Evolutionary conservation across 2,797 vertebrate species (phyloP).

Genomic region (Lepilemur ruficaudatus): DNA sequence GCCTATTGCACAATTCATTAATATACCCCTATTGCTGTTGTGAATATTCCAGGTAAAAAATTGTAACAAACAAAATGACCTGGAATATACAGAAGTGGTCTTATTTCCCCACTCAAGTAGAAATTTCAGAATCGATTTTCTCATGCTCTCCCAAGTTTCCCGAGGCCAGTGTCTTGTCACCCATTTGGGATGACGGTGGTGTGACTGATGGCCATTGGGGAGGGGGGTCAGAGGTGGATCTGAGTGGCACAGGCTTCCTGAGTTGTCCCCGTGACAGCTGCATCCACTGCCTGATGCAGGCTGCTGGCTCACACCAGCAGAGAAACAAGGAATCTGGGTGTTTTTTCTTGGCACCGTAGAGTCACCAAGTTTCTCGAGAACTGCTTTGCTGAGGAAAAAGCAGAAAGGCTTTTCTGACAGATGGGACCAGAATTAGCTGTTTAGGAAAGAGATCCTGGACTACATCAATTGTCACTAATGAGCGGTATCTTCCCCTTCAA

Average conservation of each 20-base stretch:
- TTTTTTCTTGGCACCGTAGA: neutral
- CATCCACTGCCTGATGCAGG: neutral
- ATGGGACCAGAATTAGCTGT: neutral
- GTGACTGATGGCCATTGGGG: neutral
- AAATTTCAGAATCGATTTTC: neutral
- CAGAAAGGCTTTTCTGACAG: neutral
- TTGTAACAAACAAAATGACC: neutral
- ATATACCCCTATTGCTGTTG: neutral
- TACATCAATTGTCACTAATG: neutral
- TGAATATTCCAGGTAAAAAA: neutral
- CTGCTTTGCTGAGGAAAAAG: neutral
- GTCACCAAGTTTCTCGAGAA: slow-evolving; percentile 21
- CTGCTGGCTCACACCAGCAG: neutral
- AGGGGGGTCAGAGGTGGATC: neutral
- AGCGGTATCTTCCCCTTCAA: neutral
- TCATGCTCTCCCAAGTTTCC: neutral
- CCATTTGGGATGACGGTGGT: too few species aligned
- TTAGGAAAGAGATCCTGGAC: slow-evolving; percentile 4
- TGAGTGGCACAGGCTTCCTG: neutral
- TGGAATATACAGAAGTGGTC: neutral
- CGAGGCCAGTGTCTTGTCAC: neutral
- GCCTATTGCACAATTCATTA: neutral
- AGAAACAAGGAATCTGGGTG: neutral
- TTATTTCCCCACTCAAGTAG: neutral
- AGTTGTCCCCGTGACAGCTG: neutral